These are phyloP conservation scores for Marmota monax DNA, from an alignment of 2,113 vertebrate genomes.

Conservation along the genomic window DNA sequence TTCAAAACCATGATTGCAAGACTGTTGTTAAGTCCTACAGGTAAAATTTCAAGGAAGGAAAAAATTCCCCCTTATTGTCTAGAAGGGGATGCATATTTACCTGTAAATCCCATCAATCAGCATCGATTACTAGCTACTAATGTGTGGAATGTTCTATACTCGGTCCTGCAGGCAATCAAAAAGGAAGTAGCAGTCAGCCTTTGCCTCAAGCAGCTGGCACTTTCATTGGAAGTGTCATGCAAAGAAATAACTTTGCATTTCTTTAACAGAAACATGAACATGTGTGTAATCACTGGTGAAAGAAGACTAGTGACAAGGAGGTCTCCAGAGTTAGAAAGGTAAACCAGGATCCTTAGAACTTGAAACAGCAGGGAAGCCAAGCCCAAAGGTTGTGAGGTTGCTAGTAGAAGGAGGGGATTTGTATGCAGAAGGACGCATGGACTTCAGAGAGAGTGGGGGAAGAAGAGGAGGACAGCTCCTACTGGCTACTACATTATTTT, in stretches of 20 bases:
- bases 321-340: background rate
- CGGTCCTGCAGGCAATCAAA: background rate
- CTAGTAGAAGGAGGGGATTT: background rate
- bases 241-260: constrained; percentile 21
- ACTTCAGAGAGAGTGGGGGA: background rate
- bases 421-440: background rate
- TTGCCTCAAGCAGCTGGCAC: background rate
- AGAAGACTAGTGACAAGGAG: background rate
- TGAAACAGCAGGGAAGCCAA: background rate
- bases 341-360: background rate
- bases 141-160: background rate
- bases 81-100: background rate
- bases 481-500: background rate
- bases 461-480: background rate
- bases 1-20: background rate
- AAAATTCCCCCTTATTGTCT: background rate
- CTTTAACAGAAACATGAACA: constrained; percentile 35
- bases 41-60: background rate
- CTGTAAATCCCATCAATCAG: constrained; percentile 33
- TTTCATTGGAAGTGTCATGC: background rate
- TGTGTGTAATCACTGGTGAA: background rate
- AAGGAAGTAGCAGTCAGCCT: background rate
- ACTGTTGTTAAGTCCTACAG: background rate
- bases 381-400: background rate
- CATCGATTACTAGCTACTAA: constrained; percentile 19